Evolutionary conservation across 2,797 vertebrate genomes (phyloP).

Genomic region (Spinus pinus): DNA sequence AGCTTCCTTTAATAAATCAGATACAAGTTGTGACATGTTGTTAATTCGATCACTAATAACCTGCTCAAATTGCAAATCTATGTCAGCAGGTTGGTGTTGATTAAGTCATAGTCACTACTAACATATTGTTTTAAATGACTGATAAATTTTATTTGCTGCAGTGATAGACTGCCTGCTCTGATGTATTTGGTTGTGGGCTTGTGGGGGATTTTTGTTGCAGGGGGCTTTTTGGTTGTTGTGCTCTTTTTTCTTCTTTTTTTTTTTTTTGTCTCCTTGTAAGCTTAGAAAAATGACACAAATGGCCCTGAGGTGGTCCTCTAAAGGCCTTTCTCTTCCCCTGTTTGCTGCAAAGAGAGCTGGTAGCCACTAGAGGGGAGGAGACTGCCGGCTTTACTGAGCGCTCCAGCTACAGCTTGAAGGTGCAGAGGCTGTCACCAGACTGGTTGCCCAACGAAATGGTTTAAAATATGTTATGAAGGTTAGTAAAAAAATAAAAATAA

Average conservation of each 20-base stretch:
- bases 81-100: constrained; percentile 81
- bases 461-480: constrained; percentile 70
- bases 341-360: constrained; percentile 74
- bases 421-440: constrained; percentile 67
- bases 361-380: constrained; percentile 84
- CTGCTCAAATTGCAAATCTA: constrained; percentile 75
- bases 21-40: constrained; percentile 80
- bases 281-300: constrained; percentile 57
- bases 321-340: constrained; percentile 36
- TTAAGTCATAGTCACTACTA: constrained; percentile 73
- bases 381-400: constrained; percentile 75
- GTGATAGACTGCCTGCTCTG: constrained; percentile 53
- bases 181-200: not conserved
- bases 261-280: not conserved
- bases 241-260: not conserved
- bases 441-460: constrained; percentile 67
- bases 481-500: constrained; percentile 60
- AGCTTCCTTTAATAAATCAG: constrained; percentile 76
- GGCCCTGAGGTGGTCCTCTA: constrained; percentile 61
- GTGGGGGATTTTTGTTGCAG: not conserved
- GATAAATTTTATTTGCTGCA: constrained; percentile 73
- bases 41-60: constrained; percentile 80
- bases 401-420: constrained; percentile 63
- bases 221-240: not conserved
- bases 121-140: constrained; percentile 78